Evolutionary conservation across 2,113 vertebrate species (phyloP).

Genomic region (Brachyhypopomus occidentalis): DNA sequence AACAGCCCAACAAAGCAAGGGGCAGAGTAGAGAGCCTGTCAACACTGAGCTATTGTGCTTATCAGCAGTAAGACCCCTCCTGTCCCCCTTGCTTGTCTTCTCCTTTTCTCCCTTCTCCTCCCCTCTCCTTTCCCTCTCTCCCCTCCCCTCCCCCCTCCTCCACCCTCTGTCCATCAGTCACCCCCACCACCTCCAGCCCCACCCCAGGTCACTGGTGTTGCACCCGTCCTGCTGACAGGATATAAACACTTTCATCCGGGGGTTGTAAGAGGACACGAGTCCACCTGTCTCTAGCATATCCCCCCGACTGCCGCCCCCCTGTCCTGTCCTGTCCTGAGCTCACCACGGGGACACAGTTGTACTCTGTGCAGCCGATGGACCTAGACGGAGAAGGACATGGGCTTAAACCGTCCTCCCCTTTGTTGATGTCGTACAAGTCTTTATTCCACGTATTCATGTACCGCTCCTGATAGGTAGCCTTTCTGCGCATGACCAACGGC

Average conservation of each 20-base stretch:
- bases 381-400: not conserved
- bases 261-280: not conserved
- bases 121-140: not conserved
- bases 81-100: constrained; percentile 29
- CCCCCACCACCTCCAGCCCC: not conserved
- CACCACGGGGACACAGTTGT: not conserved
- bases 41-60: constrained; percentile 60
- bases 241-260: constrained; percentile 12
- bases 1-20: constrained; percentile 70
- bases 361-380: not conserved
- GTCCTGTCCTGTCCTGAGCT: constrained; percentile 19
- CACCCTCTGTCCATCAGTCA: not conserved
- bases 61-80: constrained; percentile 35
- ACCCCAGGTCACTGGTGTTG: constrained; percentile 5
- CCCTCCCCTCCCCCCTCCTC: not conserved
- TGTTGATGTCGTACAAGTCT: not conserved
- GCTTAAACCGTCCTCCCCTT: not conserved
- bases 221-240: constrained; percentile 19
- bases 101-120: constrained; percentile 1
- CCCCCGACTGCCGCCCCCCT: not conserved
- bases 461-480: too few relatives aligned
- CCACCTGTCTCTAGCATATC: not conserved
- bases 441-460: not conserved
- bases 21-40: constrained; percentile 44
- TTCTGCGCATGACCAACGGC: not conserved